These are phyloP conservation scores for Sweltsa coloradensis DNA, from an alignment of 1,140 invertebrate genomes.

Conservation along the genomic window DNA sequence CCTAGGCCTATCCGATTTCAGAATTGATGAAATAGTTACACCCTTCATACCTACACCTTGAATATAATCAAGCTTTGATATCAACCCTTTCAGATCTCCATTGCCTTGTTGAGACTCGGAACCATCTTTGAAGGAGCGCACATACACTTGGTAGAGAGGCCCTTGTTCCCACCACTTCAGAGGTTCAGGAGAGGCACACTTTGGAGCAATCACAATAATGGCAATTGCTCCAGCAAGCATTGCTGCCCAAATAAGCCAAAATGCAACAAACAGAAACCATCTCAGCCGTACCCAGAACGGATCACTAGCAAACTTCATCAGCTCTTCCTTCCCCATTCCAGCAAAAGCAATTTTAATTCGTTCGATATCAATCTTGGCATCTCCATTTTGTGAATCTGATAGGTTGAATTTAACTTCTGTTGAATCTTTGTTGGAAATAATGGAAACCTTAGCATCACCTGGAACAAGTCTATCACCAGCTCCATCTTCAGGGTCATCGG, in stretches of 20 bases:
- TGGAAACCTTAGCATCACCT: background rate
- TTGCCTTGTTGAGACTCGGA: slow-evolving; percentile 35
- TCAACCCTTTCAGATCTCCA: slow-evolving; percentile 35
- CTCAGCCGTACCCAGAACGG: slow-evolving; percentile 81
- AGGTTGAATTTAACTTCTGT: slow-evolving; percentile 50
- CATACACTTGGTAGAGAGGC: slow-evolving; percentile 43
- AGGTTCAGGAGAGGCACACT: slow-evolving; percentile 56
- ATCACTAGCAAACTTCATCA: slow-evolving; percentile 85
- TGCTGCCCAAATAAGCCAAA: slow-evolving; percentile 74
- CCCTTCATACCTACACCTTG: slow-evolving; percentile 34
- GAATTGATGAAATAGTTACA: slow-evolving; percentile 40
- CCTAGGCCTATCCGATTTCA: no score
- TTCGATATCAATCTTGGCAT: slow-evolving; percentile 75
- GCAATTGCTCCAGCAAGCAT: slow-evolving; percentile 75
- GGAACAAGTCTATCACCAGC: background rate
- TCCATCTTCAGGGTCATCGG: no score
- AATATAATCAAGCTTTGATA: slow-evolving; percentile 33
- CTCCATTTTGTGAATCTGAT: slow-evolving; percentile 62
- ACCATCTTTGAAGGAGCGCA: slow-evolving; percentile 36
- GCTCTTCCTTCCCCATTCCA: slow-evolving; percentile 80
- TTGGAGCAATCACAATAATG: slow-evolving; percentile 73
- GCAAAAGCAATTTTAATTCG: slow-evolving; percentile 45
- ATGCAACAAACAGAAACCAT: slow-evolving; percentile 71
- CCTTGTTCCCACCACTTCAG: slow-evolving; percentile 54
- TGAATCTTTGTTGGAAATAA: background rate